phyloP scores from a whole-genome alignment of 2,797 vertebrate species.

The Chloroceryle amazona region DNA sequence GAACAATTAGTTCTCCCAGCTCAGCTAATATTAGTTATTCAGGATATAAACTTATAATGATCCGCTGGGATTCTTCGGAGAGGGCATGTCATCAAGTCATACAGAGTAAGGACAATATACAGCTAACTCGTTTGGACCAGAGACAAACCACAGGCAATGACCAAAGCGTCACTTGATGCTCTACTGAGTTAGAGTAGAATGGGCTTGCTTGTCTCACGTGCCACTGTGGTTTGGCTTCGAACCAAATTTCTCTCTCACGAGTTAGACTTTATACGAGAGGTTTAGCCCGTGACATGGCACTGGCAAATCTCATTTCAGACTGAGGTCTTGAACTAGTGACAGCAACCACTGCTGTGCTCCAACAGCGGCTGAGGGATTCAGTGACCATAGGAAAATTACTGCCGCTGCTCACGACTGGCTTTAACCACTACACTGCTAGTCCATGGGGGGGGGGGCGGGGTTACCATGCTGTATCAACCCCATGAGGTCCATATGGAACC shows the following conservation, averaged over 20 bases:
- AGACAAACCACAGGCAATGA: constrained; percentile 1
- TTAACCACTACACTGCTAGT: not conserved
- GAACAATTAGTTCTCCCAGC: not conserved
- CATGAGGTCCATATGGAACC: not conserved
- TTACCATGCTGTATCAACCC: not conserved
- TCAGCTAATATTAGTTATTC: not conserved
- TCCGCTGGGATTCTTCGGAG: not conserved
- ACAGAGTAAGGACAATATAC: not conserved
- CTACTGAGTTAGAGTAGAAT: not conserved
- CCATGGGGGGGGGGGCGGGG: too few relatives aligned
- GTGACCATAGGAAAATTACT: not conserved
- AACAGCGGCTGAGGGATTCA: fast-evolving
- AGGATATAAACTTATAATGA: not conserved
- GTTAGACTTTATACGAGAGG: not conserved
- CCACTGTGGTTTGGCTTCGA: not conserved
- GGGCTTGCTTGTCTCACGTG: not conserved
- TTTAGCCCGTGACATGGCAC: not conserved
- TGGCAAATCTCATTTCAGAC: not conserved
- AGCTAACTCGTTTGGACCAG: not conserved
- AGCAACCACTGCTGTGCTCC: not conserved
- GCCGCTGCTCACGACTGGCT: not conserved
- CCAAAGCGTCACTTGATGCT: not conserved
- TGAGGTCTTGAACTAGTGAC: not conserved
- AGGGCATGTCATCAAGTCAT: not conserved
- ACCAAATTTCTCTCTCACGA: not conserved